These are phyloP conservation scores for Helarctos malayanus DNA, from an alignment of 2,797 vertebrate species.

Conservation along the genomic window DNA sequence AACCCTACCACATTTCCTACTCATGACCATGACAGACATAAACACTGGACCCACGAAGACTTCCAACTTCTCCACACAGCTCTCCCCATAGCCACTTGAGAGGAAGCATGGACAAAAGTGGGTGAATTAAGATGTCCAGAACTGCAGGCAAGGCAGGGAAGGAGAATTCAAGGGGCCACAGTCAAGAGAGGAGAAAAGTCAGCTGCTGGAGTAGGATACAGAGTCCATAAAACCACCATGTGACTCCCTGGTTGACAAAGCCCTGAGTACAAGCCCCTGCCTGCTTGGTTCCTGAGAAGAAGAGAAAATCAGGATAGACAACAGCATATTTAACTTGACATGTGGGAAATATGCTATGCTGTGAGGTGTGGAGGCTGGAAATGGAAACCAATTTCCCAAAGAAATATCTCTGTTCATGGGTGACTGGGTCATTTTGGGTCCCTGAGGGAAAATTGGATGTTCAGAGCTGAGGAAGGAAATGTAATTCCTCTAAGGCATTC, in stretches of 20 bases:
- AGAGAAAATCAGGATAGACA: slow-evolving; percentile 63
- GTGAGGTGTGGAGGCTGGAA: slow-evolving; percentile 74
- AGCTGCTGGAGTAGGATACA: neutral
- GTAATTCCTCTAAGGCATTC: neutral
- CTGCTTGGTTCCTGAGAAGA: slow-evolving; percentile 49
- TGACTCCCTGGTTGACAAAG: neutral
- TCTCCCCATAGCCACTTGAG: neutral
- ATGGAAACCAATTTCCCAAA: slow-evolving; percentile 75
- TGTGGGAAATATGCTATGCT: slow-evolving; percentile 71
- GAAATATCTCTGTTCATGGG: slow-evolving; percentile 72
- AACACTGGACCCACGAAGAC: neutral
- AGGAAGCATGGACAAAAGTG: neutral
- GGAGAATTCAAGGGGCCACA: neutral
- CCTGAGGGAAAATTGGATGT: slow-evolving; percentile 45
- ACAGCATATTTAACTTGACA: slow-evolving; percentile 74
- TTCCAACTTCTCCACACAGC: neutral
- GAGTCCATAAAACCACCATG: neutral
- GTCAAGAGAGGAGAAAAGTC: neutral
- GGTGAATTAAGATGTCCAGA: neutral
- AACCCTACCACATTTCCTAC: neutral
- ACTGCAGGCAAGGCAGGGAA: neutral
- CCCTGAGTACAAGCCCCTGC: neutral
- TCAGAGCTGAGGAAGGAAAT: slow-evolving; percentile 55
- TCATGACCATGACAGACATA: neutral
- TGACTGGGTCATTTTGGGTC: slow-evolving; percentile 61